Base-by-base conservation (phyloP, 2,888 invertebrate genomes). In the Caradrina kadenii region DNA sequence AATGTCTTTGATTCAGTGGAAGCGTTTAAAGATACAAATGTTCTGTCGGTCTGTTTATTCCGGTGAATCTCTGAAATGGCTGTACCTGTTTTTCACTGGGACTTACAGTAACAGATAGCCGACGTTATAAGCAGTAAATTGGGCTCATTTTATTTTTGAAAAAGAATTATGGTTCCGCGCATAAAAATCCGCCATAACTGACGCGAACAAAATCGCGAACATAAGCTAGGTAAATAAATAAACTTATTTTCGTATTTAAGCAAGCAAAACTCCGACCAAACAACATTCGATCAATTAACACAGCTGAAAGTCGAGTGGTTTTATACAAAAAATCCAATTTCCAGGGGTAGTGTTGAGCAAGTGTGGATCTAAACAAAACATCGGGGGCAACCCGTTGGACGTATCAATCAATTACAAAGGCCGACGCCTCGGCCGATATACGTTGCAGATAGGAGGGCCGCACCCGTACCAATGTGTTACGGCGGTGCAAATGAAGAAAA, bases 381-480 rank as follows among this genome's bases (percentile, higher is more conserved):
- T 66, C 19, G 60, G 81, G 80, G 82, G 73, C 75, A 82, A 79
- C 84, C 86, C 86, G 86, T 87, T 90, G 91, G 91, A 94, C 90
- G 88, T 93, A 95, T 95, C 94, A 94, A 96, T 96, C 95, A 94
- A 95, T 95, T 95, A 94, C 91, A 90, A 86, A 87, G 88, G 84
- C 92, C 88, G 92, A 92, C 93, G 92, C 93, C 92, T 91, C 87
- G 11, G 13, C 39, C 78, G 92, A 91, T 94, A 88, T 91, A 89
- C 89, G 86, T 82, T 88, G 88, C 79, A 90, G 92, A 93, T 93
- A 93, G 88, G 83, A 83, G 74, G 79, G 85, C 88, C 88, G 81
- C 88, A 84, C 90, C 88, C 85, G 81, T 75, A 79, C 83, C 77
- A 61, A 73, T 79, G 31, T 63, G 79, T 83, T 69, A 15, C 62